A percentile compares a stretch with the other conserved stretches of the same genome.
Conservation (phyloP, 2,888 invertebrate genomes). For the Elmis aenea region DNA sequence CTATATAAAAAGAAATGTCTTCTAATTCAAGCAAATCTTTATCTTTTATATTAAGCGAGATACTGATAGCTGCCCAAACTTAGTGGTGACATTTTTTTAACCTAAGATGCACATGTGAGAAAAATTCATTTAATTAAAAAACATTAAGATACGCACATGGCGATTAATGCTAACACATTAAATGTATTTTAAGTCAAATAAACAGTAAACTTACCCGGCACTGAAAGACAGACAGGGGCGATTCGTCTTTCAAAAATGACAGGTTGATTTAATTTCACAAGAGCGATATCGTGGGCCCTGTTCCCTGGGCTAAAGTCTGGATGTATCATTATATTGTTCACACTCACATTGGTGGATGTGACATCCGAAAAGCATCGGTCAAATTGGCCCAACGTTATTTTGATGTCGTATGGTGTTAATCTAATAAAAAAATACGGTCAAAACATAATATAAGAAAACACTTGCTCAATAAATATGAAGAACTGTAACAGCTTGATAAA, state of each 20-base stretch:
- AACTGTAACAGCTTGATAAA: no score
- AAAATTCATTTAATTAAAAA: slow-evolving; percentile 1
- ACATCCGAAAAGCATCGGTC: slow-evolving; percentile 51
- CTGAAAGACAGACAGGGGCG: slow-evolving; percentile 56
- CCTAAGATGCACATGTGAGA: no score
- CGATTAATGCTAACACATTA: no score
- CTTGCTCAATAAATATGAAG: no score
- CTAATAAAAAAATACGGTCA: no score
- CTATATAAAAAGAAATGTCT: no score
- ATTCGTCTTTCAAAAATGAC: slow-evolving; percentile 50
- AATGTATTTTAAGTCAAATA: neutral
- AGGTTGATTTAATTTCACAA: slow-evolving; percentile 52
- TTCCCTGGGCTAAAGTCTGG: slow-evolving; percentile 51
- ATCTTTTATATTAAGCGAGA: no score
- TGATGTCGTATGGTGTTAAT: slow-evolving; percentile 46
- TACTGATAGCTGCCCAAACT: no score
- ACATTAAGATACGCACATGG: no score
- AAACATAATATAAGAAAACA: no score
- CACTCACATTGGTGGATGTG: slow-evolving; percentile 50
- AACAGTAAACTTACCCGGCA: slow-evolving; percentile 45
- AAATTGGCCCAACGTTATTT: slow-evolving; percentile 52
- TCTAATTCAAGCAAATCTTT: no score
- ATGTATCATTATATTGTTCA: slow-evolving; percentile 50
- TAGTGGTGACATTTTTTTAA: no score
- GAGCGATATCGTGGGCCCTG: slow-evolving; percentile 55